These are phyloP conservation scores for Ceratotherium simum DNA, from an alignment of 2,113 vertebrate species.

Conservation along the genomic window DNA sequence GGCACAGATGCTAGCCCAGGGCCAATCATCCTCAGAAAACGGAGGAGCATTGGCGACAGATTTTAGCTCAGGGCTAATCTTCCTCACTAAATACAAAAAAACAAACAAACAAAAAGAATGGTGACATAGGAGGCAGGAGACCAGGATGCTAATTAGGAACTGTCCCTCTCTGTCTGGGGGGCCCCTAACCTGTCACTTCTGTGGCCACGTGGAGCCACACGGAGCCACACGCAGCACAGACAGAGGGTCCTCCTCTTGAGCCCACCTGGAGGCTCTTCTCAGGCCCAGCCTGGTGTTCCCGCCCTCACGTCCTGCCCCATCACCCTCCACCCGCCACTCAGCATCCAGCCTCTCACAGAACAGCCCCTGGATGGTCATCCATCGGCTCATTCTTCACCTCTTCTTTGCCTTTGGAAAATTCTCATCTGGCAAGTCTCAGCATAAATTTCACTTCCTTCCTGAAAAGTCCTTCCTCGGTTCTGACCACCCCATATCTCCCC, in stretches of 20 bases:
- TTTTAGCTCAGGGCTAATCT: too few relatives aligned
- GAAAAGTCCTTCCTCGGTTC: neutral
- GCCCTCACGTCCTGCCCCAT: neutral
- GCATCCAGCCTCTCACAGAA: neutral
- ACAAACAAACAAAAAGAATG: neutral
- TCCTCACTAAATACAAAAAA: too few relatives aligned
- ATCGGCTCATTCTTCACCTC: neutral
- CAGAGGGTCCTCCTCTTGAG: neutral
- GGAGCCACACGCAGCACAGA: neutral
- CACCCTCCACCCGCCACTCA: fast-evolving
- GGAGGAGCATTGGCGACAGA: too few relatives aligned
- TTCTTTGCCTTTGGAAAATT: neutral
- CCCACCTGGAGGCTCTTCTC: too few relatives aligned
- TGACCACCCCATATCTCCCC: neutral
- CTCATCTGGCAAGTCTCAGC: neutral
- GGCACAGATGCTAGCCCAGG: too few relatives aligned
- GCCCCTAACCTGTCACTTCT: neutral
- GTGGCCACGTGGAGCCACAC: neutral
- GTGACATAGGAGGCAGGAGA: neutral
- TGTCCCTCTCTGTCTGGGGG: neutral
- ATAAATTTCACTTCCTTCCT: neutral
- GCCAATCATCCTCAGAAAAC: too few relatives aligned
- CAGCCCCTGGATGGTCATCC: too few relatives aligned
- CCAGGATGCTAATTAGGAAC: neutral
- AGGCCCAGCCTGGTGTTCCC: neutral